Evolutionary conservation across 37 sponge, comb jelly and placozoan species (phyloP), one percentile per base, ranked within the genome.

Genomic region (Agelas oroides): DNA sequence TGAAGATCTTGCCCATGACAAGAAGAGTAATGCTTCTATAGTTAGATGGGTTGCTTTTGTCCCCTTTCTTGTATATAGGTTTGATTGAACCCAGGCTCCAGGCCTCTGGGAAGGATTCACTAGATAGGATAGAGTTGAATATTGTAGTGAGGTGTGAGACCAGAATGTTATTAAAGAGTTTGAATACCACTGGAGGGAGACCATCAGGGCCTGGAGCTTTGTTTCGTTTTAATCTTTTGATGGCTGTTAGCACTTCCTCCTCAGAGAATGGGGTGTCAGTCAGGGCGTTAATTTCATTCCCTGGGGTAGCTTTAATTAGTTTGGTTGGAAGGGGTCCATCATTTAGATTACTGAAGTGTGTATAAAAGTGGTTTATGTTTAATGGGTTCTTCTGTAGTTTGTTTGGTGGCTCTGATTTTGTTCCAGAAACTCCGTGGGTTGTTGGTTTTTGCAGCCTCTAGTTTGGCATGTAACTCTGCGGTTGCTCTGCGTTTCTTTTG

Each of bases 141-240:
- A 67, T 13, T 31, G 28, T 30, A 13, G 68, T 24, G 32, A 31
- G 33, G 33, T 33, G 33, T 33, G 28, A 30, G 33, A 67, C 27
- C 28, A 67, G 27, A 30, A 2, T 13, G 46, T 46, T 46, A 46
- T 46, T 46, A 46, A 46, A 46, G 33, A 32, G 20, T 67, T 32
- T 67, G 33, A 67, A 67, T 31, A 67, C 19, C 33, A 18, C 68
- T 31, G 28, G 68, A 28, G 33, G 33, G 11, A 67, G n/a, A 6
- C 68, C 68, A 67, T 67, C 68, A 31, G 32, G 33, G 33, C 68
- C 68, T 33, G 68, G 68, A 18, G 33, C 28, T 67, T 67, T 67
- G 27, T 24, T 2, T 67, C 34, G 20, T 67, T 67, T 67, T 3
- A 67, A 34, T 19, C 33, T 24, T 2, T 19, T 18, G 27, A 67